Percentiles rank a stretch among this genome's conserved stretches.
These are phyloP conservation scores for Temnothorax ravouxi DNA, from an alignment of 2,888 invertebrate species.

Conservation along the genomic window DNA sequence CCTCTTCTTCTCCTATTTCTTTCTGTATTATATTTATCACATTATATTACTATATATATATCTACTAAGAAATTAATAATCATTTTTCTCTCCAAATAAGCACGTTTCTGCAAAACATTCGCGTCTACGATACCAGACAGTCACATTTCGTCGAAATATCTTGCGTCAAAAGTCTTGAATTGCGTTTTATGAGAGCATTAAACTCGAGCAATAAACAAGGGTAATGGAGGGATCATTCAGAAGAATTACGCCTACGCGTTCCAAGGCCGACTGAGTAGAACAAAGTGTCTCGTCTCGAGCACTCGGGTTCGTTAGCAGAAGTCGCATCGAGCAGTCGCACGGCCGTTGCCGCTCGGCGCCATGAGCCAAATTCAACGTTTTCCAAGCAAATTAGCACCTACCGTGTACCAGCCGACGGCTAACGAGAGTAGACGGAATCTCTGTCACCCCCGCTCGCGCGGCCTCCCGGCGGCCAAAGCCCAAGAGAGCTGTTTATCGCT, in stretches of 20 bases:
- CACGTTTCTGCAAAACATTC: not conserved
- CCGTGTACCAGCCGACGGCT: constrained; percentile 71
- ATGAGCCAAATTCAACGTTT: constrained; percentile 63
- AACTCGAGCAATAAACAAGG: constrained; percentile 23
- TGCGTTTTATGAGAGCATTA: not conserved
- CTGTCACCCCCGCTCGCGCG: constrained; percentile 40
- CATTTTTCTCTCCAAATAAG: not conserved
- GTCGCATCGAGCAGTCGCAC: constrained; percentile 50
- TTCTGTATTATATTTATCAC: not conserved
- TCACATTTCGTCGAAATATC: not conserved
- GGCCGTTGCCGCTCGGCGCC: constrained; percentile 20
- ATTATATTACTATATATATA: constrained; percentile 1
- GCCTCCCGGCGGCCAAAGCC: constrained; percentile 53
- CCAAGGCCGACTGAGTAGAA: constrained; percentile 29
- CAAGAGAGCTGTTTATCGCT: constrained; percentile 75
- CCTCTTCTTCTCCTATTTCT: not conserved
- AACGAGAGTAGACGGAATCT: constrained; percentile 73
- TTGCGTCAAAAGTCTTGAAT: not conserved
- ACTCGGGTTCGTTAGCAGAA: constrained; percentile 61
- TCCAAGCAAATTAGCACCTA: constrained; percentile 67
- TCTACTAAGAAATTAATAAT: not conserved
- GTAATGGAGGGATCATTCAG: constrained; percentile 24
- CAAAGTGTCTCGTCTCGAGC: constrained; percentile 47
- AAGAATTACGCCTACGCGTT: constrained; percentile 41
- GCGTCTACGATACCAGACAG: not conserved